Evolutionary conservation across 1,140 invertebrate genomes (phyloP), one percentile per base, ranked within the genome.

Genomic region (Trichonephila inaurata): DNA sequence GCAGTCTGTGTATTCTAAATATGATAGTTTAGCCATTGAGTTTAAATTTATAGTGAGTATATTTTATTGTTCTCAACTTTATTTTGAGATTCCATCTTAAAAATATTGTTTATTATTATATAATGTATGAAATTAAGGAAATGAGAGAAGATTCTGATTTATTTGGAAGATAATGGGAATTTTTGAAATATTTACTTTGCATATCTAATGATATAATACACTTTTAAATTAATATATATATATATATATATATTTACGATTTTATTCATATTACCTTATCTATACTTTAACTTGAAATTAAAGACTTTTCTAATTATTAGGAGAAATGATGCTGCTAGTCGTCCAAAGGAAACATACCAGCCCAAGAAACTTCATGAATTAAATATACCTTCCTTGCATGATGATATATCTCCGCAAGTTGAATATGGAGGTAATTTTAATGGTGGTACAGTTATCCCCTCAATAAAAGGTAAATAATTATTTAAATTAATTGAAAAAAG

Each of bases 301-400:
- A 51, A 28, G 24, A 28, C 2, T 28, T 82, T 82, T 44, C 83
- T 66, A 77, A 24, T 28, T 58, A 40, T 91, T 19, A 99, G 98
- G 96, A 98, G 98, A 96, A 97, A 98, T 95, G 98, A 99, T 96
- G 98, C 98, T 81, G 97, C 97, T 87, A 97, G 96, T 96, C 97
- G 98, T 96, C 98, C 98, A 94, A 98, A 98, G 96, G 95, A 97
- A 95, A 98, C 99, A 96, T 99, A 99, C 96, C 97, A 98, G 95
- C 98, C 98, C 94, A 99, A 99, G 96, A 98, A 98, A 89, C 96
- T 99, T 95, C 97, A 97, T 72, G 98, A 99, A 96, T 96, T 99
- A 81, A 97, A 98, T 95, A 97, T 98, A 95, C 94, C 89, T 24
- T 87, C 94, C 58, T 90, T 94, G 82, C 93, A 94, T 64, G 95